Conservation (phyloP, 2,888 invertebrate genomes). For the Tetanocera ferruginea region DNA sequence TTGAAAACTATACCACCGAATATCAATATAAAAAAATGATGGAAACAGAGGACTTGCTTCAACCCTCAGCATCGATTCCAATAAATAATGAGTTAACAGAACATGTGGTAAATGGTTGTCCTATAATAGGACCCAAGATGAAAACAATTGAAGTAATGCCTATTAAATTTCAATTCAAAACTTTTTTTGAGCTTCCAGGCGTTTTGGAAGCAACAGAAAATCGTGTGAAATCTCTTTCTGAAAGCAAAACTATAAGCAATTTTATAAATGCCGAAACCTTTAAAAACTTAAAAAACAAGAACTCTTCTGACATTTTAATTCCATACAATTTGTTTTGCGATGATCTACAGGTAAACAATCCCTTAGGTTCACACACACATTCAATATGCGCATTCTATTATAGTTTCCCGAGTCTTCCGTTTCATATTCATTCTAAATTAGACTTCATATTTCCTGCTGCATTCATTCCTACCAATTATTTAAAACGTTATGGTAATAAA, state of each 20-base stretch:
- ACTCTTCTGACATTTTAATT: conserved; percentile 18
- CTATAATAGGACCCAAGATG: no score
- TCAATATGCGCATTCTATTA: conserved; percentile 35
- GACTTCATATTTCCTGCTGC: conserved; percentile 36
- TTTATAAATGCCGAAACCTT: conserved; percentile 26
- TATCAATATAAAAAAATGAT: no score
- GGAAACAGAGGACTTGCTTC: no score
- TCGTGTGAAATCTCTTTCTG: no score
- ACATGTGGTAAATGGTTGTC: no score
- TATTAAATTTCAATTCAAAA: no score
- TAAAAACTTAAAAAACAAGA: conserved; percentile 38
- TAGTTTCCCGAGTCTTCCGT: conserved; percentile 35
- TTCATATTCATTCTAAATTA: conserved; percentile 26
- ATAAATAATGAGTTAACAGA: no score
- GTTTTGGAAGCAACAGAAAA: no score
- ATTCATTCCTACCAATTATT: conserved; percentile 21
- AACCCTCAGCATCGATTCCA: no score
- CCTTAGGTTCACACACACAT: conserved; percentile 24
- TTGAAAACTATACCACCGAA: conserved; percentile 14
- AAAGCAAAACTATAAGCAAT: conserved; percentile 29
- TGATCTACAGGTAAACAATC: conserved; percentile 34
- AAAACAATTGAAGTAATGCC: no score
- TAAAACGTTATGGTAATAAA: conserved; percentile 23
- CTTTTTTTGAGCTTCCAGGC: no score
- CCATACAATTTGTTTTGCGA: conserved; percentile 33